Evolutionary conservation across 2,888 invertebrate species (phyloP), one percentile per base, ranked within the genome.

Genomic region (Tachystola acroxantha): DNA sequence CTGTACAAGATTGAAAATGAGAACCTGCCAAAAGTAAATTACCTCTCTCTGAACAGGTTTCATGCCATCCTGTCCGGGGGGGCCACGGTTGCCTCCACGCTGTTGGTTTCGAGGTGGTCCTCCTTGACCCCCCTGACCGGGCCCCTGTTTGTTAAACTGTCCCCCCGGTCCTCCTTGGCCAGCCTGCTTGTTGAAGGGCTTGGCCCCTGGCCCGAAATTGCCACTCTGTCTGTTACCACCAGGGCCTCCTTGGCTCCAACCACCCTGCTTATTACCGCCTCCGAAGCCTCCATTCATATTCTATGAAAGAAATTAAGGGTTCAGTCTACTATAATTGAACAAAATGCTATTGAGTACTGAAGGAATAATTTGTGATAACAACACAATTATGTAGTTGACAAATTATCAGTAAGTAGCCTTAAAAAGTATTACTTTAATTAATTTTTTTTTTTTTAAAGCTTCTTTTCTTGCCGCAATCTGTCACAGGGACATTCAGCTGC

Each of bases 241-340:
- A 12, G 32, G 31, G 12, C 32, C 37, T 22, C 32, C 37, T 14
- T 39, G 38, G 6, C 43, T 32, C 38, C 37, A 20, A 12, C 32
- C 32, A 19, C 30, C 30, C 24, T 24, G 24, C 24, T 24, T 24
- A 24, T 24, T 24, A 1, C 67, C 70, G 22, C 79, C 72, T 19
- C 69, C 77, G 64, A 80, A 82, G 50, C 64, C 75, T 7, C 81
- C 81, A 73, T 84, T 80, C 12, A 73, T 29, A 51, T 77, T 81
- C 84, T 84, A 48, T 2, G 2, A 20, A 34, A 57, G 52, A 40
- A 35, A 38, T n/a, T n/a, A n/a, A n/a, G n/a, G n/a, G n/a, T n/a
- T n/a, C n/a, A n/a, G n/a, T n/a, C n/a, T n/a, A n/a, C n/a, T n/a
- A n/a, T n/a, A n/a, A n/a, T n/a, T n/a, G n/a, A n/a, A n/a, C n/a